Evolutionary conservation across 2,797 vertebrate species (phyloP).

Genomic region (Crocidura indochinensis): DNA sequence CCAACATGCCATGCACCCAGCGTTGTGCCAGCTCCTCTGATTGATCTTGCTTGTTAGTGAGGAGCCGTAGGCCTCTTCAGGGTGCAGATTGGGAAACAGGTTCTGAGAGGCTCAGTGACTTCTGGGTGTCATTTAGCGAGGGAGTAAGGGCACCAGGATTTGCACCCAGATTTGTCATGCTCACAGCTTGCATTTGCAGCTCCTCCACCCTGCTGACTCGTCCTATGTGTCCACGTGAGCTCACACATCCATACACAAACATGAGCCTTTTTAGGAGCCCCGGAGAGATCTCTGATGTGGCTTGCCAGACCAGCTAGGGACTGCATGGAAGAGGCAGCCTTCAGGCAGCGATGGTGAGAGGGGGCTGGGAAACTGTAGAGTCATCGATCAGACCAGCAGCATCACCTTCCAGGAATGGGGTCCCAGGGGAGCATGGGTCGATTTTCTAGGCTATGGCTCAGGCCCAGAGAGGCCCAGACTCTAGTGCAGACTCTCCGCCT

Average conservation of each 20-base stretch:
- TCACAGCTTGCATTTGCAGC: slow-evolving; percentile 47
- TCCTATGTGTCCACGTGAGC: neutral
- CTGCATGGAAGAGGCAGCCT: slow-evolving; percentile 65
- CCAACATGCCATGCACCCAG: neutral
- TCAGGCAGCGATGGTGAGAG: neutral
- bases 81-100: slow-evolving; percentile 21
- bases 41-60: neutral
- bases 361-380: slow-evolving; percentile 2
- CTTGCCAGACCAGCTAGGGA: neutral
- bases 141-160: slow-evolving; percentile 29
- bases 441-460: slow-evolving; percentile 70
- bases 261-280: neutral
- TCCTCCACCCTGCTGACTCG: neutral
- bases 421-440: slow-evolving; percentile 59
- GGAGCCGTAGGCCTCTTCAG: neutral
- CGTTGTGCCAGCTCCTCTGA: neutral
- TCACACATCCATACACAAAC: too few relatives aligned
- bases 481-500: neutral
- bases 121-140: neutral
- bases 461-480: neutral
- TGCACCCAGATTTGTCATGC: neutral
- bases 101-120: too few relatives aligned
- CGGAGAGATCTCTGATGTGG: neutral
- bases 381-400: slow-evolving; percentile 29
- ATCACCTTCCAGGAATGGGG: slow-evolving; percentile 69